Conservation (phyloP, 2,113 vertebrate species). For the Gasterosteus nipponicus region DNA sequence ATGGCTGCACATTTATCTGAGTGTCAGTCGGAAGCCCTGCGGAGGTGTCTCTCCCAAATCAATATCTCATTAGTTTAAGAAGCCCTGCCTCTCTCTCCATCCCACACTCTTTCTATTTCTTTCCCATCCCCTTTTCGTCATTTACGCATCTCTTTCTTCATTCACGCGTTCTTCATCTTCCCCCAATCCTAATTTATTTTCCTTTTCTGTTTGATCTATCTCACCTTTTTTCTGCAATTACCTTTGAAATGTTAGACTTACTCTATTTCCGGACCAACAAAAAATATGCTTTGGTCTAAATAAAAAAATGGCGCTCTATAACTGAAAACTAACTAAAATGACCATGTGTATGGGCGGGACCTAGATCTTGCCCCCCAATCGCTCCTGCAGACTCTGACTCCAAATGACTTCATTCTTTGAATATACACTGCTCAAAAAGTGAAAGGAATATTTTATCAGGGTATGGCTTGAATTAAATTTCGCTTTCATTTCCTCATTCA, state of each 20-base stretch:
- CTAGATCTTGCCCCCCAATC: no score
- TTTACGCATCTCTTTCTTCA: conserved; percentile 21
- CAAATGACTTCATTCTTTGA: no score
- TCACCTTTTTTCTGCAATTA: neutral
- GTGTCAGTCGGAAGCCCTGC: conserved; percentile 64
- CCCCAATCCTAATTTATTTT: neutral
- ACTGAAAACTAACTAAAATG: no score
- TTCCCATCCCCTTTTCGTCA: conserved; percentile 1
- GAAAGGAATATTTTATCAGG: no score
- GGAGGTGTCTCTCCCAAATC: conserved; percentile 67
- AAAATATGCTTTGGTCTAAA: neutral
- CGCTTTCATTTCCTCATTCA: no score
- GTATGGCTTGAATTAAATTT: no score
- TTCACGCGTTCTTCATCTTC: neutral
- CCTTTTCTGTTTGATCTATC: neutral
- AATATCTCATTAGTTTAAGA: conserved; percentile 76
- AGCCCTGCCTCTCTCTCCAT: conserved; percentile 45
- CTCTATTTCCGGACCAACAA: neutral
- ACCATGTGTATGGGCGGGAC: no score
- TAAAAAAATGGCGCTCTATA: no score
- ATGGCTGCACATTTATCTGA: conserved; percentile 68
- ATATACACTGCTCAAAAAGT: no score
- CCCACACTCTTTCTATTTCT: conserved; percentile 3
- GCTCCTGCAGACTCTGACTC: no score
- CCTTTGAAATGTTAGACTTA: neutral